Evolutionary conservation across 2,113 vertebrate species (phyloP).

Genomic region (Stigmatopora nigra): DNA sequence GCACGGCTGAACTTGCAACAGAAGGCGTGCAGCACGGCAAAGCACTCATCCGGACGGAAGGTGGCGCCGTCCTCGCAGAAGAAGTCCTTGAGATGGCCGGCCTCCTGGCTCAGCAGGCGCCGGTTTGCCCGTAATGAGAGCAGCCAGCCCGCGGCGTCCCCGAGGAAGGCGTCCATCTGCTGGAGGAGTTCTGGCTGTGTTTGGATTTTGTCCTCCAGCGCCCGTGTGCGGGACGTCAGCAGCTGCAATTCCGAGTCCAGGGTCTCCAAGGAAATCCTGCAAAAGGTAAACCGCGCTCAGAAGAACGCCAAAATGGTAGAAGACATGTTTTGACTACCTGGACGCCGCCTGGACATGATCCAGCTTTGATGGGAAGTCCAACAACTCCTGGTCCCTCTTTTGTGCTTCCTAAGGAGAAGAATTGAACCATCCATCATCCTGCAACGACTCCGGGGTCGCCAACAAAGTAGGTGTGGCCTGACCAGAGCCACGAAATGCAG

Average conservation of each 20-base stretch:
- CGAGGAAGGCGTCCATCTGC: slow-evolving; percentile 48
- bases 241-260: slow-evolving; percentile 48
- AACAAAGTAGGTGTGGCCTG: slow-evolving; percentile 25
- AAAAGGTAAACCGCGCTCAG: neutral
- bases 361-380: slow-evolving; percentile 56
- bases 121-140: slow-evolving; percentile 16
- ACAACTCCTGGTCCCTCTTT: slow-evolving; percentile 52
- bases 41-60: slow-evolving; percentile 52
- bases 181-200: slow-evolving; percentile 44
- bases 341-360: slow-evolving; percentile 39
- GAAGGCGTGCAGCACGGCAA: slow-evolving; percentile 47
- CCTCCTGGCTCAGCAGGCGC: slow-evolving; percentile 42
- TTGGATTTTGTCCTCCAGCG: slow-evolving; percentile 42
- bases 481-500: slow-evolving; percentile 95
- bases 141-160: slow-evolving; percentile 32
- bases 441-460: too few species aligned
- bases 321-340: slow-evolving; percentile 28
- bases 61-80: slow-evolving; percentile 55
- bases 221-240: slow-evolving; percentile 32
- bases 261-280: slow-evolving; percentile 46
- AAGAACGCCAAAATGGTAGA: neutral
- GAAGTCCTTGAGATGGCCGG: slow-evolving; percentile 43
- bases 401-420: slow-evolving; percentile 37
- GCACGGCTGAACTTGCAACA: slow-evolving; percentile 41
- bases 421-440: neutral